Percentiles rank a stretch among this genome's conserved stretches.
These are phyloP conservation scores for Neolamprologus multifasciatus DNA, from an alignment of 2,797 vertebrate species.

Conservation along the genomic window DNA sequence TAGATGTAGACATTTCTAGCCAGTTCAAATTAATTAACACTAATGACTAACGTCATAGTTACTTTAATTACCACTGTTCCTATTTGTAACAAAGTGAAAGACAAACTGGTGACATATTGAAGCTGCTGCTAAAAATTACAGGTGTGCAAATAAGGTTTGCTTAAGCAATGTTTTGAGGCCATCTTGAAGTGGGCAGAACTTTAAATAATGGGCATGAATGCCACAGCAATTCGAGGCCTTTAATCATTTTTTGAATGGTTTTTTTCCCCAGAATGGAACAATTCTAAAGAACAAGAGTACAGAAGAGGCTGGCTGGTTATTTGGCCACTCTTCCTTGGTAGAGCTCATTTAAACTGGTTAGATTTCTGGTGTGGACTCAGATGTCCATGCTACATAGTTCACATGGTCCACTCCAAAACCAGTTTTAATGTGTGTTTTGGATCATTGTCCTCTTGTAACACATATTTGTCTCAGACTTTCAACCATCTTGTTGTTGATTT, in stretches of 20 bases:
- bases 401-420: neutral
- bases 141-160: neutral
- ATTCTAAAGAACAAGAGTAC: neutral
- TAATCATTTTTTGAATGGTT: neutral
- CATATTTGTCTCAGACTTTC: neutral
- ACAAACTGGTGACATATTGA: neutral
- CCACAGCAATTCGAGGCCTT: neutral
- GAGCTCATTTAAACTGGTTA: neutral
- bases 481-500: neutral
- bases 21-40: neutral
- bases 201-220: neutral
- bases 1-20: neutral
- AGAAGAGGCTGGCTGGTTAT: neutral
- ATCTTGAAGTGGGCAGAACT: neutral
- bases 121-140: neutral
- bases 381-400: neutral
- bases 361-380: neutral
- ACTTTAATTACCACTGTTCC: neutral
- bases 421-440: neutral
- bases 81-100: neutral
- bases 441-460: neutral
- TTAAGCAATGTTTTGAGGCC: neutral
- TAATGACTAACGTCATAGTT: neutral
- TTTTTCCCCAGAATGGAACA: rapidly evolving
- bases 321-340: neutral